These are phyloP conservation scores for Sisyra terminalis DNA, from an alignment of 2,888 invertebrate genomes.

Conservation along the genomic window DNA sequence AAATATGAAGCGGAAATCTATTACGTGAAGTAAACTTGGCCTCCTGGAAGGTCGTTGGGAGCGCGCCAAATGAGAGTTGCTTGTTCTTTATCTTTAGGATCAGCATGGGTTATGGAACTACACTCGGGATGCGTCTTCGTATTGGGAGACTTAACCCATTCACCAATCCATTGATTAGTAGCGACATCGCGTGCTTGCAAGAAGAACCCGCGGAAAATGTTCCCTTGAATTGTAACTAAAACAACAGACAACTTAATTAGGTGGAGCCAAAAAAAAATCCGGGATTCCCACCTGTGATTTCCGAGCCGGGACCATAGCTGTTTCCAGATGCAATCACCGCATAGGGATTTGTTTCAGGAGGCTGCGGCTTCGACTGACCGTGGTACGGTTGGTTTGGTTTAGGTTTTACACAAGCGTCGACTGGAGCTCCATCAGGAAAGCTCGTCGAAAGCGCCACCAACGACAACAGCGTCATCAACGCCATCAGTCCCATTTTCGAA, in stretches of 20 bases:
- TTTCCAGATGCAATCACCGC: slow-evolving; percentile 46
- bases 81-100: slow-evolving; percentile 53
- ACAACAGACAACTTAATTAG: neutral
- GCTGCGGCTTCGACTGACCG: slow-evolving; percentile 51
- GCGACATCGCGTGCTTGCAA: slow-evolving; percentile 60
- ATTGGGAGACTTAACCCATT: slow-evolving; percentile 55
- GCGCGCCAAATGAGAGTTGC: slow-evolving; percentile 63
- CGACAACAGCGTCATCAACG: too few species aligned
- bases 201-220: slow-evolving; percentile 67
- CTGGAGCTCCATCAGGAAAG: slow-evolving; percentile 70
- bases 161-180: slow-evolving; percentile 57
- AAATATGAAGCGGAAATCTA: slow-evolving; percentile 20
- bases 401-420: slow-evolving; percentile 63
- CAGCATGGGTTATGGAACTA: slow-evolving; percentile 62
- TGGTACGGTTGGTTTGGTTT: slow-evolving; percentile 63
- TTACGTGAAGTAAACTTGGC: slow-evolving; percentile 71
- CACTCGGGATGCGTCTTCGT: slow-evolving; percentile 65
- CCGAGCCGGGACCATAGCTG: slow-evolving; percentile 47
- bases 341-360: slow-evolving; percentile 45
- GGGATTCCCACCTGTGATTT: slow-evolving; percentile 51
- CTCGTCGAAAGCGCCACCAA: slow-evolving; percentile 16
- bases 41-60: slow-evolving; percentile 39
- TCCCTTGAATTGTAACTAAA: slow-evolving; percentile 39
- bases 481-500: too few species aligned
- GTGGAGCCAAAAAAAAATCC: too few species aligned